Evolutionary conservation across 2,113 vertebrate genomes (phyloP).

Genomic region (Ranitomeya variabilis): DNA sequence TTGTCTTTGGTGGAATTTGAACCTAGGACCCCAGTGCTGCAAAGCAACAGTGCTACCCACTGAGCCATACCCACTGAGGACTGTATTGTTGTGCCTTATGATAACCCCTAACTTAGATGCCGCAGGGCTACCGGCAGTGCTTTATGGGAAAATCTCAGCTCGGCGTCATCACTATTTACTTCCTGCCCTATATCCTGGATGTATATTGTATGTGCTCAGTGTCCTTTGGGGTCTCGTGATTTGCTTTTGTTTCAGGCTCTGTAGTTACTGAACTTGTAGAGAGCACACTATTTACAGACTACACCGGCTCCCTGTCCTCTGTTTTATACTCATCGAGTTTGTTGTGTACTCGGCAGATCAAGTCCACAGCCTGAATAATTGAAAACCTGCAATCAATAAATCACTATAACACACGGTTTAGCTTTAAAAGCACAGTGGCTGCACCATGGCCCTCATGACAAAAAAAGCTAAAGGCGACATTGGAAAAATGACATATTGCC

Average conservation of each 20-base stretch:
- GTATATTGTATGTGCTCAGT: neutral
- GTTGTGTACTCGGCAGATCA: neutral
- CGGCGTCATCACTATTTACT: neutral
- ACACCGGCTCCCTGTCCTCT: neutral
- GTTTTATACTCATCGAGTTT: neutral
- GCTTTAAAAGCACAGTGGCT: neutral
- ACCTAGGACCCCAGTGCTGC: too few relatives aligned
- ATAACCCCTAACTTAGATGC: too few relatives aligned
- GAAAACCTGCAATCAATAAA: neutral
- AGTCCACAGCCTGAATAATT: neutral
- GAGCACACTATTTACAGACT: neutral
- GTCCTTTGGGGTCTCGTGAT: neutral
- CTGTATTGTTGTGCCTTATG: too few relatives aligned
- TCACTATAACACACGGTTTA: neutral
- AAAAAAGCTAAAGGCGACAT: neutral
- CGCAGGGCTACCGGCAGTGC: too few relatives aligned
- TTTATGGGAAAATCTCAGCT: neutral
- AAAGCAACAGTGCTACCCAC: too few relatives aligned
- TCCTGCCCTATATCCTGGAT: neutral
- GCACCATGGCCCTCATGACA: neutral
- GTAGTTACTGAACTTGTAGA: neutral
- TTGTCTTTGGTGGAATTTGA: too few relatives aligned
- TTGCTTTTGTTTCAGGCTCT: neutral
- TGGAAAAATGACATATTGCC: too few relatives aligned
- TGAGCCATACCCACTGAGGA: too few relatives aligned